Evolutionary conservation across 2,797 vertebrate species (phyloP).

Genomic region (Crocidura indochinensis): DNA sequence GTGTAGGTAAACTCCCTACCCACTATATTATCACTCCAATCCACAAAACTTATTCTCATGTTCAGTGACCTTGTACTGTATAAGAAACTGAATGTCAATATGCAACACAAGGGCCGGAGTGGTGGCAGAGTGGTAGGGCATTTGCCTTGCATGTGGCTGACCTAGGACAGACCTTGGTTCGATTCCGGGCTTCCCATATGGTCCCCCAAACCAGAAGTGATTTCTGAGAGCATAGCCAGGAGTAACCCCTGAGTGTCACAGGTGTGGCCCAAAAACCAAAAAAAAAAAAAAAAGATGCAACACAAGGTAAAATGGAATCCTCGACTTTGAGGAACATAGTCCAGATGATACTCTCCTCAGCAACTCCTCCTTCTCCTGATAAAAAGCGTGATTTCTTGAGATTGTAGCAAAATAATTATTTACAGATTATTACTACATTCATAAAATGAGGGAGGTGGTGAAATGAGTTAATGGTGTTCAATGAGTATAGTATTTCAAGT

Average conservation of each 20-base stretch:
- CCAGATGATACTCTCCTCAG: neutral
- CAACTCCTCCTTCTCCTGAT: conserved; percentile 26
- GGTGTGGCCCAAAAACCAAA: no score
- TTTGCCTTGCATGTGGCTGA: no score
- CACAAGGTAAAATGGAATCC: neutral
- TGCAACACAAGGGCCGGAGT: no score
- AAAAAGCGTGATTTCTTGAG: neutral
- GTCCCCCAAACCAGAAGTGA: no score
- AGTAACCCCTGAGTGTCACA: no score
- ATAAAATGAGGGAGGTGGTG: neutral
- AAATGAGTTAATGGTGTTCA: neutral
- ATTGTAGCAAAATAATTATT: conserved; percentile 10
- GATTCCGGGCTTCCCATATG: no score
- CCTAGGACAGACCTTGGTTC: no score
- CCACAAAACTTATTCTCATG: neutral
- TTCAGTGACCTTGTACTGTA: neutral
- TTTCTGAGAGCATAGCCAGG: no score
- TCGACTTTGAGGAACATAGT: neutral
- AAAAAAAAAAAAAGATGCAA: neutral
- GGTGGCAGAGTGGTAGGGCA: no score
- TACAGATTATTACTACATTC: conserved; percentile 1
- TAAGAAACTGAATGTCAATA: conserved; percentile 7
- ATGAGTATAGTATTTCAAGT: neutral
- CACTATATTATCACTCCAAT: neutral
- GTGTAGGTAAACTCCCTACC: no score